Evolutionary conservation across 2,113 vertebrate genomes (phyloP).

Genomic region (Lampris incognitus): DNA sequence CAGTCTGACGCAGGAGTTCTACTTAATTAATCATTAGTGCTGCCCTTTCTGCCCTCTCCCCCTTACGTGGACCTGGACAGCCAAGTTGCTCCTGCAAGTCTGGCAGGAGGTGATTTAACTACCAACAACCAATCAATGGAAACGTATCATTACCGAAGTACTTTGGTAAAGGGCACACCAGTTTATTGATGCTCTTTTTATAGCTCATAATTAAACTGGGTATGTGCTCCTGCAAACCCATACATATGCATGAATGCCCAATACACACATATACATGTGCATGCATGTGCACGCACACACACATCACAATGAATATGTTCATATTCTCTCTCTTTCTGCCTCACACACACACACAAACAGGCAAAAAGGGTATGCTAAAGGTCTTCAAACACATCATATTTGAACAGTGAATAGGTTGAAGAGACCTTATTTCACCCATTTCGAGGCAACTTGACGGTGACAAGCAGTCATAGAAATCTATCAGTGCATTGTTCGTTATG

Average conservation of each 20-base stretch:
- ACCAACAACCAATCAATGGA: slow-evolving; percentile 52
- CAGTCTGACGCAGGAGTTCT: too few species aligned
- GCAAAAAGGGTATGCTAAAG: background rate
- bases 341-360: background rate
- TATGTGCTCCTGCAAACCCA: background rate
- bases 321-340: background rate
- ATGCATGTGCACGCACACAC: background rate
- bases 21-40: background rate
- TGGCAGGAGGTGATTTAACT: slow-evolving; percentile 49
- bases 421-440: background rate
- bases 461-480: slow-evolving; percentile 26
- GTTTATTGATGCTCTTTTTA: slow-evolving; percentile 57
- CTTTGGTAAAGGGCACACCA: slow-evolving; percentile 52
- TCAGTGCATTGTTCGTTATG: slow-evolving; percentile 41
- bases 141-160: slow-evolving; percentile 53
- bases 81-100: slow-evolving; percentile 5
- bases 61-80: slow-evolving; percentile 6
- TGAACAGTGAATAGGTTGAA: background rate
- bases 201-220: slow-evolving; percentile 47
- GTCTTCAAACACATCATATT: background rate
- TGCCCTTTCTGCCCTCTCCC: slow-evolving; percentile 3
- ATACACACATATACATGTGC: background rate
- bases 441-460: slow-evolving; percentile 4
- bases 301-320: background rate
- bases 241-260: background rate